A percentile compares a stretch with the other conserved stretches of the same genome.
These are phyloP conservation scores for Hemistola chrysoprasaria DNA, from an alignment of 2,888 invertebrate genomes.

Conservation along the genomic window DNA sequence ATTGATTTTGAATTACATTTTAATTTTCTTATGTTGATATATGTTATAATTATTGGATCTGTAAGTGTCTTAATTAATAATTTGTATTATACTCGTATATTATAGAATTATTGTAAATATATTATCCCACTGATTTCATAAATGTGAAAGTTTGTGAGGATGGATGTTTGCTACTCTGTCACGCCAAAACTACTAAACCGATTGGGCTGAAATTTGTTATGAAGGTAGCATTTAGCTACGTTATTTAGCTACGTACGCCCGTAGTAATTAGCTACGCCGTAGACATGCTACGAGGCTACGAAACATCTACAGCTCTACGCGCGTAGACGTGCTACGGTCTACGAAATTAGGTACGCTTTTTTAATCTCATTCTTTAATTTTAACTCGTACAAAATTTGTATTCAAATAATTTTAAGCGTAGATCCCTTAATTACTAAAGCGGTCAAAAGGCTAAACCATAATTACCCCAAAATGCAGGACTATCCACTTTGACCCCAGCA, in stretches of 20 bases:
- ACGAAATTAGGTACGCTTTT: constrained; percentile 18
- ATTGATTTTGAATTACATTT: too few relatives aligned
- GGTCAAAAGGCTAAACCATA: constrained; percentile 10
- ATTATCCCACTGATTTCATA: too few relatives aligned
- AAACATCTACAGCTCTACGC: constrained; percentile 1
- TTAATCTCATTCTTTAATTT: background rate
- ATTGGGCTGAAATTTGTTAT: too few relatives aligned
- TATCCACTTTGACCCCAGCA: background rate
- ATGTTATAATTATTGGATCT: too few relatives aligned
- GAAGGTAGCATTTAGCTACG: too few relatives aligned
- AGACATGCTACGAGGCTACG: constrained; percentile 12
- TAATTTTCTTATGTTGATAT: too few relatives aligned
- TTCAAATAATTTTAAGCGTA: background rate
- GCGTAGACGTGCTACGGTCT: constrained; percentile 25
- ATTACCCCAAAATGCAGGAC: constrained; percentile 4
- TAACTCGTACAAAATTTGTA: background rate
- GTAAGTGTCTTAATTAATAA: too few relatives aligned
- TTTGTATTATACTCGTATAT: too few relatives aligned
- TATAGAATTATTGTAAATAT: too few relatives aligned
- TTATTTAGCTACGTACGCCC: constrained; percentile 1
- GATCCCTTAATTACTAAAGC: constrained; percentile 3
- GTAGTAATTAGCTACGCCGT: constrained; percentile 11
- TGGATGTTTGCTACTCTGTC: too few relatives aligned
- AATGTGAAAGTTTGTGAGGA: too few relatives aligned
- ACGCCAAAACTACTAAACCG: too few relatives aligned